Evolutionary conservation across 2,797 vertebrate genomes (phyloP).

Genomic region (Emys orbicularis): DNA sequence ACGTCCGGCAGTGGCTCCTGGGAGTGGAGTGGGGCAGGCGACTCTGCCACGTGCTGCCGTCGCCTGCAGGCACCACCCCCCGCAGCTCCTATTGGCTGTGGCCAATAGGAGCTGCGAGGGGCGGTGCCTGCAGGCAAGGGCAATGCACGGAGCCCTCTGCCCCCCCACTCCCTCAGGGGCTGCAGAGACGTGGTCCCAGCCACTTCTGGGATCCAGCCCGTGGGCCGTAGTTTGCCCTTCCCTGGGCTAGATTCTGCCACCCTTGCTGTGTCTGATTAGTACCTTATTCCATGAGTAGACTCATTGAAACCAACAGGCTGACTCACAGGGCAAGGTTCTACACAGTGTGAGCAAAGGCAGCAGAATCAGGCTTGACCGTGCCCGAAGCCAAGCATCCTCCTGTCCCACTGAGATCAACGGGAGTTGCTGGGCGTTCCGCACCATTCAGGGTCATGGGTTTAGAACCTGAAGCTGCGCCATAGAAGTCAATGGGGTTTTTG

Average conservation of each 20-base stretch:
- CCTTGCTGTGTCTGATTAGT: fast-evolving
- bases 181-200: too few species aligned
- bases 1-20: too few species aligned
- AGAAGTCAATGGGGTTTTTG: background rate
- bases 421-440: background rate
- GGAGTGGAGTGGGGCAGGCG: too few species aligned
- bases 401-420: background rate
- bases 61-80: too few species aligned
- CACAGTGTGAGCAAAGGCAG: background rate
- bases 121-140: too few species aligned
- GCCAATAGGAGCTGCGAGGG: too few species aligned
- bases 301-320: constrained; percentile 14
- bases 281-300: background rate
- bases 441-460: background rate
- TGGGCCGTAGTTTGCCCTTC: too few species aligned
- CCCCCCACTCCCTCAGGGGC: too few species aligned
- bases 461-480: fast-evolving
- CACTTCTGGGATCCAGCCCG: too few species aligned
- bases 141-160: too few species aligned
- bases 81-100: too few species aligned
- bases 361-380: background rate
- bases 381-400: fast-evolving
- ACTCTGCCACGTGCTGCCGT: too few species aligned
- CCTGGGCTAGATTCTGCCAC: background rate
- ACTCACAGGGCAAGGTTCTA: background rate